Conservation (phyloP, 1,140 invertebrate genomes). For the Heliothis subflexa region DNA sequence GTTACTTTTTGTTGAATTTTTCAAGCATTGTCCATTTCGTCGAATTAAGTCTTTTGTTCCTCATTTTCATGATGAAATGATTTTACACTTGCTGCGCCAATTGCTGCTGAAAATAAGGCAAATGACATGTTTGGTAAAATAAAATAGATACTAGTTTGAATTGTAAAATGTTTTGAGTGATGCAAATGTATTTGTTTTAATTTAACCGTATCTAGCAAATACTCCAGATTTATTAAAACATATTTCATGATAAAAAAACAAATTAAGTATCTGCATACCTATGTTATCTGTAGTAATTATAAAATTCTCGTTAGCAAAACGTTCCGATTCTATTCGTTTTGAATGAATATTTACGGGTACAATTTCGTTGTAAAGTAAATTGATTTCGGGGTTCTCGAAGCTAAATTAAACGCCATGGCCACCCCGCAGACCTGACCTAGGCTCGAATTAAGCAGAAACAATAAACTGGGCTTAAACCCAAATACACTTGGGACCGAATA, state of each 20-base stretch:
- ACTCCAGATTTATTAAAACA: too few species aligned
- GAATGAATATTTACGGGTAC: conserved; percentile 49
- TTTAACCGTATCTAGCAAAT: too few species aligned
- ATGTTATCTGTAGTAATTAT: not conserved
- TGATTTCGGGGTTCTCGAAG: conserved; percentile 48
- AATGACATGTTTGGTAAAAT: too few species aligned
- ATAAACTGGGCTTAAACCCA: conserved; percentile 53
- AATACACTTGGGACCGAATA: conserved; percentile 36
- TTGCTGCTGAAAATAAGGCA: too few species aligned
- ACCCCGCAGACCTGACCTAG: conserved; percentile 48
- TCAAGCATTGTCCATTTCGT: not conserved
- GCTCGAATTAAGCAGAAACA: conserved; percentile 57
- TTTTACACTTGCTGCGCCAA: too few species aligned
- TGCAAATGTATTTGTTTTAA: too few species aligned
- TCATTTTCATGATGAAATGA: too few species aligned
- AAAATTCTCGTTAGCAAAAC: not conserved
- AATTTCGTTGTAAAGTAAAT: conserved; percentile 56
- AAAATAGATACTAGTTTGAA: too few species aligned
- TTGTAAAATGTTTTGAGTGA: too few species aligned
- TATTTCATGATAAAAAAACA: too few species aligned
- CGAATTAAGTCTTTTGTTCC: too few species aligned
- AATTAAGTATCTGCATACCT: too few species aligned
- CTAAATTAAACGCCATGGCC: conserved; percentile 53
- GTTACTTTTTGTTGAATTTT: not conserved
- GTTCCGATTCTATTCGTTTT: conserved; percentile 21